phyloP scores from a whole-genome alignment of 2,888 invertebrate species.

The Mesorhabditis sp. region DNA sequence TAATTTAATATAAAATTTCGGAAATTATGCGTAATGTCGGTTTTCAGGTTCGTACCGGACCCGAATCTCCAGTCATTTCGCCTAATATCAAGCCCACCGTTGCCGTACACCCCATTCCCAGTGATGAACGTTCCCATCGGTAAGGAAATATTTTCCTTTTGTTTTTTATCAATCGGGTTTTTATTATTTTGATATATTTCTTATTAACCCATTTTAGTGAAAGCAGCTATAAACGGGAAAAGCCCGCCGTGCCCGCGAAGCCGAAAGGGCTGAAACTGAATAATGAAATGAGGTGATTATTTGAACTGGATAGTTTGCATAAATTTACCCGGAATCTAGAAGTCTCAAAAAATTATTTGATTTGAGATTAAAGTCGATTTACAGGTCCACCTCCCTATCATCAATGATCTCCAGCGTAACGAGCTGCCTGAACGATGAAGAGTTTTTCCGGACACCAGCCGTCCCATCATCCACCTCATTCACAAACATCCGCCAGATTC shows the following conservation, averaged over 20 bases:
- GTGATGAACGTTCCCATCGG: constrained; percentile 25
- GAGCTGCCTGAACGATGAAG: no score
- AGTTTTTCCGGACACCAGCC: no score
- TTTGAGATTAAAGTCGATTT: not conserved
- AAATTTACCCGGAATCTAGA: no score
- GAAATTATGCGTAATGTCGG: no score
- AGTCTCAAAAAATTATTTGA: no score
- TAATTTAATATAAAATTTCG: no score
- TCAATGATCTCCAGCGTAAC: not conserved
- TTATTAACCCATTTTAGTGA: constrained; percentile 16
- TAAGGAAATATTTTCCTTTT: not conserved
- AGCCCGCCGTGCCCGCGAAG: constrained; percentile 37
- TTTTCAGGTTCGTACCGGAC: constrained; percentile 1
- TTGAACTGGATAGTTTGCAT: no score
- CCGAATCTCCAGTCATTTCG: not conserved
- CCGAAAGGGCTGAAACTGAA: constrained; percentile 30
- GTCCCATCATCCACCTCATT: no score
- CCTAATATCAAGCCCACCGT: not conserved
- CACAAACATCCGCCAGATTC: no score
- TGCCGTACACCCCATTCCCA: constrained; percentile 41
- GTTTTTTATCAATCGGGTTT: constrained; percentile 2
- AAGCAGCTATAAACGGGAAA: constrained; percentile 18
- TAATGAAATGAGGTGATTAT: not conserved
- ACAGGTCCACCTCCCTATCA: not conserved
- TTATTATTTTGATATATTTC: not conserved